Evolutionary conservation across 2,797 vertebrate genomes (phyloP).

Genomic region (Lemur catta): DNA sequence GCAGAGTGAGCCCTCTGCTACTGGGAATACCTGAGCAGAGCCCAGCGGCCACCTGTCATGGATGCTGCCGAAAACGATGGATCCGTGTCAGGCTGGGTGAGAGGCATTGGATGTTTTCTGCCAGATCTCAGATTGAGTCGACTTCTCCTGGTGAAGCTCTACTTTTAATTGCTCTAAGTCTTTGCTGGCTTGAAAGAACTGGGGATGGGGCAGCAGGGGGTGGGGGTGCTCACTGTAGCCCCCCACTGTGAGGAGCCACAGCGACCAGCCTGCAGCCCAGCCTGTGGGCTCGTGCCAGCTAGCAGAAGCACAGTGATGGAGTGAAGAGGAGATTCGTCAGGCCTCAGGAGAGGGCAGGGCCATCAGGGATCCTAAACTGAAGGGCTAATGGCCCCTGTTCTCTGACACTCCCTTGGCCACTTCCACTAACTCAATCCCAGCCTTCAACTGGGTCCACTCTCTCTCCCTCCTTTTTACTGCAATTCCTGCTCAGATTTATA

Average conservation of each 20-base stretch:
- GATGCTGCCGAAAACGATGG: background rate
- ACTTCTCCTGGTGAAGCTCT: background rate
- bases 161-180: background rate
- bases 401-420: background rate
- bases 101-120: background rate
- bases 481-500: background rate
- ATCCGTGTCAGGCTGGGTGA: background rate
- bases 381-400: background rate
- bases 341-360: background rate
- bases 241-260: background rate
- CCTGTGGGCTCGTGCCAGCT: background rate
- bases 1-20: too few species aligned
- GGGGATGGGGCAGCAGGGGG: too few species aligned
- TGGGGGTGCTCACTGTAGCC: rapidly evolving
- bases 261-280: background rate
- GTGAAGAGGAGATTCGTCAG: background rate
- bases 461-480: background rate
- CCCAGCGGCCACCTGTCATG: background rate
- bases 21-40: background rate
- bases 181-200: background rate
- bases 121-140: background rate
- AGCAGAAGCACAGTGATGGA: background rate
- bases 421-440: background rate
- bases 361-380: background rate
- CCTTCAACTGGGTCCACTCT: background rate